Evolutionary conservation across 2,797 vertebrate genomes (phyloP).

Genomic region (Pangasius sanitwongsei): DNA sequence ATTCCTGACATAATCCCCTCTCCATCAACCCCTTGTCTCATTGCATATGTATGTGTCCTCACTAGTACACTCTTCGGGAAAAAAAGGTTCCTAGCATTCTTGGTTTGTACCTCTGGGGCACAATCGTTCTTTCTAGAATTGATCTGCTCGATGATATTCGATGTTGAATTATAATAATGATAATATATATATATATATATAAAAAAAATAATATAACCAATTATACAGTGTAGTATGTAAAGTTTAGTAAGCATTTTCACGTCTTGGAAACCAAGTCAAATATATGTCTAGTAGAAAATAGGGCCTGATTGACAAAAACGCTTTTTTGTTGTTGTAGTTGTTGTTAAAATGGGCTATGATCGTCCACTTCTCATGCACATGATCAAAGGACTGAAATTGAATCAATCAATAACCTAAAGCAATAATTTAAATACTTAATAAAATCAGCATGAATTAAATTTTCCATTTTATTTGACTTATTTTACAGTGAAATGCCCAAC

Average conservation of each 20-base stretch:
- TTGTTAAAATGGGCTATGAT: background rate
- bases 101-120: background rate
- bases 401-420: background rate
- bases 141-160: background rate
- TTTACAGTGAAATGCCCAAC: background rate
- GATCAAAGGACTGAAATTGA: background rate
- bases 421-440: background rate
- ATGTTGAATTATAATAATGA: background rate
- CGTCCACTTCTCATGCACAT: background rate
- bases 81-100: background rate
- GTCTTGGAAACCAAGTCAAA: background rate
- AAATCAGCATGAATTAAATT: background rate
- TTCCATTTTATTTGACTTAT: background rate
- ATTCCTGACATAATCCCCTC: background rate
- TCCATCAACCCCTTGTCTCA: background rate
- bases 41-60: background rate
- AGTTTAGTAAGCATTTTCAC: background rate
- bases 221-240: background rate
- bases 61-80: background rate
- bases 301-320: background rate
- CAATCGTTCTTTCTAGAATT: background rate
- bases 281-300: background rate
- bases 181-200: background rate
- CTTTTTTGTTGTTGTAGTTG: background rate
- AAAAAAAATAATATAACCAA: background rate